Conservation (phyloP, 2,113 vertebrate species). For the Oreochromis aureus region DNA sequence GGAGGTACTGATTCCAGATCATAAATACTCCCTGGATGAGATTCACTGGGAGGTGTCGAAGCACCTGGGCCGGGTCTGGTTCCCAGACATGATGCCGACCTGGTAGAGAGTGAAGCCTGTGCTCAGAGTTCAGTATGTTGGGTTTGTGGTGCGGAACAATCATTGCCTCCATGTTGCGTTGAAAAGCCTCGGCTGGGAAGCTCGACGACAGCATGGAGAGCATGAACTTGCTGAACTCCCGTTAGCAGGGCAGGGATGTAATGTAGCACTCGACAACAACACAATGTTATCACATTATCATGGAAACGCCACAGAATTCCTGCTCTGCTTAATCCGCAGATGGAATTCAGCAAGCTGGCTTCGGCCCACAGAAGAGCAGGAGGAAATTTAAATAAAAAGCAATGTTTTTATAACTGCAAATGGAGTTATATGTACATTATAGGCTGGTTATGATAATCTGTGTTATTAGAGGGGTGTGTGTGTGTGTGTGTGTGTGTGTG, state of each 20-base stretch:
- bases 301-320: neutral
- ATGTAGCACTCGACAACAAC: neutral
- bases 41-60: conserved; percentile 99
- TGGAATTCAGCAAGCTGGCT: neutral
- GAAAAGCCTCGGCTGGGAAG: neutral
- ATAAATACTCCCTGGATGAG: conserved; percentile 91
- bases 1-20: conserved; percentile 95
- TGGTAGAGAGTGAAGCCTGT: conserved; percentile 74
- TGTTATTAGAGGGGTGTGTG: neutral
- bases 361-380: neutral
- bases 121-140: neutral
- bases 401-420: conserved; percentile 25
- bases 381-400: neutral
- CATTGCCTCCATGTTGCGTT: neutral
- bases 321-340: neutral
- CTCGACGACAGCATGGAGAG: neutral
- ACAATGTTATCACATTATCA: neutral
- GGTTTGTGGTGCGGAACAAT: neutral
- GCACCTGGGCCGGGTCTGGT: conserved; percentile 95
- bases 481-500: neutral
- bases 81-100: conserved; percentile 98
- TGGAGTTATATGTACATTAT: neutral
- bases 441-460: neutral
- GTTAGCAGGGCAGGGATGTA: neutral
- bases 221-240: neutral